Evolutionary conservation across 1,140 invertebrate species (phyloP).

Genomic region (Drosophila arawakana): DNA sequence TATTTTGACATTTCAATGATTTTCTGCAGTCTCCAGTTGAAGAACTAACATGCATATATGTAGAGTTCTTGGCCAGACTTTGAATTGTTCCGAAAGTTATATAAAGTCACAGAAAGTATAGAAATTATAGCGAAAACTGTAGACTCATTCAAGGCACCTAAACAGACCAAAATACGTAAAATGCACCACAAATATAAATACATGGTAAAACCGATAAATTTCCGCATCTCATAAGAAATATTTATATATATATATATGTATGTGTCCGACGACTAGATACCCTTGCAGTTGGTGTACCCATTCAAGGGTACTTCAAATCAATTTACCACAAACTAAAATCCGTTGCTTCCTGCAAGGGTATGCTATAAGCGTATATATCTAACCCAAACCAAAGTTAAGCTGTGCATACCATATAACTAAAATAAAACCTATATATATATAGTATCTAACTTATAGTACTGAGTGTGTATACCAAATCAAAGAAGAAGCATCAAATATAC

Average conservation of each 20-base stretch:
- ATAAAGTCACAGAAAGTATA: background rate
- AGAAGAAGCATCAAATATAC: conserved; percentile 2
- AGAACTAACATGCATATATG: background rate
- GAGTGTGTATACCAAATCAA: conserved; percentile 8
- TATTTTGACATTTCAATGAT: conserved; percentile 4
- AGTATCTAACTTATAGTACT: conserved; percentile 12
- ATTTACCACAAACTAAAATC: background rate
- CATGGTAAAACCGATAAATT: conserved; percentile 10
- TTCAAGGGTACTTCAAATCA: background rate
- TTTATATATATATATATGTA: background rate
- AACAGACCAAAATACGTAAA: conserved; percentile 58
- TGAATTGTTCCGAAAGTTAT: background rate
- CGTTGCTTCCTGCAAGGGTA: background rate
- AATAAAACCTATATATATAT: background rate
- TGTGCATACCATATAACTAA: conserved; percentile 12
- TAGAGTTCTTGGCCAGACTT: background rate
- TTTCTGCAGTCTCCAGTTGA: background rate
- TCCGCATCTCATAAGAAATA: conserved; percentile 11
- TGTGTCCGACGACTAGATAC: background rate
- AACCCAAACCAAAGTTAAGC: conserved; percentile 27
- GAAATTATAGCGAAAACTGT: background rate
- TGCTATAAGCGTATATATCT: background rate
- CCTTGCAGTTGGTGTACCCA: conserved; percentile 1
- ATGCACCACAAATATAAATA: conserved; percentile 47
- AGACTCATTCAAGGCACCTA: conserved; percentile 42